Conservation (phyloP, 2,888 invertebrate species). For the Lasius platythorax region DNA sequence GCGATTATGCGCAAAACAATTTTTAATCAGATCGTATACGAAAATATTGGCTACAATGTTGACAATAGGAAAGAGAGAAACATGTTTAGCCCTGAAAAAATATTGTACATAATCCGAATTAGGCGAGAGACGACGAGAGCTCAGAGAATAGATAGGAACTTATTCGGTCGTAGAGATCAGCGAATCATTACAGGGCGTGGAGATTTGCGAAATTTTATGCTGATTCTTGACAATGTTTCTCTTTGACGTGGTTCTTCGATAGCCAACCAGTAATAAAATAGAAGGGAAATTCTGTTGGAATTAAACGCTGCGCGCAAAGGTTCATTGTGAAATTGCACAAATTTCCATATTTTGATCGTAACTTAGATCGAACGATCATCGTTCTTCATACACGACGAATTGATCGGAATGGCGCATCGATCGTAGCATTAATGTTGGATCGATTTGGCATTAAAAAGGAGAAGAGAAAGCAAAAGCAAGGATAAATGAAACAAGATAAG, state of each 20-base stretch:
- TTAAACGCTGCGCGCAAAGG: neutral
- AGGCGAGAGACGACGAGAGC: constrained; percentile 51
- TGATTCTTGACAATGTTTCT: neutral
- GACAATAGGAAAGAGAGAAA: constrained; percentile 41
- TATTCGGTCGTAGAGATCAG: constrained; percentile 39
- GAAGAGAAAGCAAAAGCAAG: neutral
- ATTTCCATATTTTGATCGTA: constrained; percentile 18
- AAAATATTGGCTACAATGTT: constrained; percentile 53
- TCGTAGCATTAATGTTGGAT: constrained; percentile 57
- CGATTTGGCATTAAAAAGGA: constrained; percentile 28
- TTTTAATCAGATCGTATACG: constrained; percentile 62
- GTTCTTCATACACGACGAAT: constrained; percentile 56
- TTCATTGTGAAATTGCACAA: neutral
- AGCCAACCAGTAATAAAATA: constrained; percentile 7
- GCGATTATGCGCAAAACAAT: constrained; percentile 26
- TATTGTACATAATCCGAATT: constrained; percentile 41
- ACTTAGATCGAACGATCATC: constrained; percentile 25
- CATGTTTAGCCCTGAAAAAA: constrained; percentile 35
- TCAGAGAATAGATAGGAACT: constrained; percentile 48
- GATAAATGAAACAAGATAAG: neutral
- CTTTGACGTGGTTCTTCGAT: neutral
- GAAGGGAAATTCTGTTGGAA: neutral
- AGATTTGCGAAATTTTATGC: neutral
- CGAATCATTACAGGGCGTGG: constrained; percentile 12
- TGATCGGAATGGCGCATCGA: constrained; percentile 8